Evolutionary conservation across 1,140 invertebrate species (phyloP), one percentile per base, ranked within the genome.

Genomic region (Lasioglossum albipes): DNA sequence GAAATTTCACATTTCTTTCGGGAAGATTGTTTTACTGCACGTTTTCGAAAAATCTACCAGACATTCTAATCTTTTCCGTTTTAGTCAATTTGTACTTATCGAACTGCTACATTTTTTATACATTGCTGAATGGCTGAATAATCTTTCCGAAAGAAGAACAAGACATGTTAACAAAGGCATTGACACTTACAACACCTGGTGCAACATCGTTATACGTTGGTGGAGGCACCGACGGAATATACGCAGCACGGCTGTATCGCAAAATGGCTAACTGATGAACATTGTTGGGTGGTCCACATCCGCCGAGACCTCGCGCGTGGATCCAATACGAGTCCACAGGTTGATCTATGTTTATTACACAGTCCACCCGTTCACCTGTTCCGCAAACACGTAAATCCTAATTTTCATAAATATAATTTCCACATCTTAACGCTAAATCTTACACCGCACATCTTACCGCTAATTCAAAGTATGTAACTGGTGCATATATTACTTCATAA

Each of bases 321-420:
- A 96, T 90, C 94, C 94, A 95, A 76, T 96, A 96, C 3, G 93
- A 94, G 2, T 91, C 91, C 3, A 89, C 87, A 0, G 77, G 45
- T 80, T 95, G 91, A 81, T 94, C 90, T 0, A 95, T 93, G 12
- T 91, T 87, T 2, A 96, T 81, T 6, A 95, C 91, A 36, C 96
- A 94, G 84, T 96, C 95, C 89, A 94, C 94, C 45, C 95, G 91
- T 90, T 96, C 96, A 6, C 95, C 95, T 94, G 87, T 65, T 2
- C 10, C 49, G 12, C 3, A 9, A 36, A 27, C 27, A 62, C 27
- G 22, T 12, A 61, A 54, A 54, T n/a, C 20, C 7, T 20, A 57
- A n/a, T n/a, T 5, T 57, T 57, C 6, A 27, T 27, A 27, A 27
- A 27, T 27, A 27, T 27, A 0, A 27, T 27, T 27, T 27, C 1